These are phyloP conservation scores for Amiota minor DNA, from an alignment of 2,888 invertebrate genomes.

Conservation along the genomic window DNA sequence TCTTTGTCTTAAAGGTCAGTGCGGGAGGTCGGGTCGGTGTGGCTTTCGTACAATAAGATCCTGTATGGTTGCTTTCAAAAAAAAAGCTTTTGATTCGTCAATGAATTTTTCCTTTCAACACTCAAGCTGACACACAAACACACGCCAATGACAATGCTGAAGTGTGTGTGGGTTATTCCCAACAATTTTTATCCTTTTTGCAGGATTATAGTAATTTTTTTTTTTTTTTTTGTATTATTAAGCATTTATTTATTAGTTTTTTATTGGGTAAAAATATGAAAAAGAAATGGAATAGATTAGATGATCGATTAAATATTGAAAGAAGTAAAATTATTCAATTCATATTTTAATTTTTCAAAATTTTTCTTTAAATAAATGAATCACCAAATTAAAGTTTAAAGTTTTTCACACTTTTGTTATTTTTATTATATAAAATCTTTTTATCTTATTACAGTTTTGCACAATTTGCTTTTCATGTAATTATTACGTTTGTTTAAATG, in stretches of 20 bases:
- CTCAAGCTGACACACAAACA: slow-evolving; percentile 42
- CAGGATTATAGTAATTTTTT: slow-evolving; percentile 57
- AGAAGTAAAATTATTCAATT: no score
- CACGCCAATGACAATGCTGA: slow-evolving; percentile 37
- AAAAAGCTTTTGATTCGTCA: slow-evolving; percentile 49
- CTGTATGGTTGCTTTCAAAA: slow-evolving; percentile 38
- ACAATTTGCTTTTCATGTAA: neutral
- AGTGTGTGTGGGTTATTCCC: slow-evolving; percentile 49
- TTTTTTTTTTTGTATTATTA: slow-evolving; percentile 26
- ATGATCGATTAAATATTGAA: no score
- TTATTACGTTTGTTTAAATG: slow-evolving; percentile 11
- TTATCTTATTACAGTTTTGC: neutral
- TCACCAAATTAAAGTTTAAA: neutral
- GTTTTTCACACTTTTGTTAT: neutral
- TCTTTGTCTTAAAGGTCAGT: neutral
- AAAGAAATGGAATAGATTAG: no score
- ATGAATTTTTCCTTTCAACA: slow-evolving; percentile 51
- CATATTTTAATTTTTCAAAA: no score
- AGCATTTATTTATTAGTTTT: slow-evolving; percentile 41
- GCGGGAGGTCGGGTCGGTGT: slow-evolving; percentile 7
- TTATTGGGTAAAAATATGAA: neutral
- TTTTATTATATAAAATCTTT: neutral
- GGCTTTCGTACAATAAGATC: slow-evolving; percentile 24
- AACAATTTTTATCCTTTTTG: slow-evolving; percentile 33
- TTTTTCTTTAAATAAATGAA: no score